These are phyloP conservation scores for Struthidea cinerea DNA, from an alignment of 2,113 vertebrate genomes.

Conservation along the genomic window DNA sequence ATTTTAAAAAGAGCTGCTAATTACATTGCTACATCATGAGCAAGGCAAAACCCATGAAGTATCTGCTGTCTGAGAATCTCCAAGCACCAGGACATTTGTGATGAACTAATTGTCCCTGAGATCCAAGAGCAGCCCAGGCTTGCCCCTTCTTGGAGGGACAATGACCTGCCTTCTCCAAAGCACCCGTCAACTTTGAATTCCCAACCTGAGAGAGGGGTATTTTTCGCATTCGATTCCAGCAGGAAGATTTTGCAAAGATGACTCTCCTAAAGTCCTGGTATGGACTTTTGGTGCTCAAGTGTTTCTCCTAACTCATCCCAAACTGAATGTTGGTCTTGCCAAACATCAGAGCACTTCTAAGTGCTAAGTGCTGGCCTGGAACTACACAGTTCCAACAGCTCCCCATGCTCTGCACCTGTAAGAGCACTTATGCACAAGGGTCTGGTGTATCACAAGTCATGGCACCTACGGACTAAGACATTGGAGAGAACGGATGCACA, in stretches of 20 bases:
- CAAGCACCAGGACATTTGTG: neutral
- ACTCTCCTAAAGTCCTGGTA: neutral
- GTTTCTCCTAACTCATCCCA: neutral
- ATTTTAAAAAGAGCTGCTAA: neutral
- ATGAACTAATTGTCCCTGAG: neutral
- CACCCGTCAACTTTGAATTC: neutral
- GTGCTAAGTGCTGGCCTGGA: neutral
- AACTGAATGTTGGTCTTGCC: neutral
- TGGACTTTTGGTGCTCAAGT: neutral
- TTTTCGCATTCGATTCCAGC: neutral
- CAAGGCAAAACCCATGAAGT: neutral
- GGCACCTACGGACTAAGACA: neutral
- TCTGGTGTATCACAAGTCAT: neutral
- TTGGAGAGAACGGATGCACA: rapidly evolving
- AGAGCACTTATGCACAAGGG: neutral
- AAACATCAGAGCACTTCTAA: neutral
- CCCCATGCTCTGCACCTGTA: neutral
- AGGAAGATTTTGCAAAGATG: neutral
- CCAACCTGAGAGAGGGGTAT: neutral
- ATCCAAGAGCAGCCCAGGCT: neutral
- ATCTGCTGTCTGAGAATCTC: neutral
- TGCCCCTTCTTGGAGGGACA: neutral
- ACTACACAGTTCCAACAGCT: neutral
- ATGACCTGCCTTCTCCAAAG: neutral
- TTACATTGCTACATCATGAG: neutral